phyloP scores from a whole-genome alignment of 2,888 invertebrate species.

The Pecten maximus region DNA sequence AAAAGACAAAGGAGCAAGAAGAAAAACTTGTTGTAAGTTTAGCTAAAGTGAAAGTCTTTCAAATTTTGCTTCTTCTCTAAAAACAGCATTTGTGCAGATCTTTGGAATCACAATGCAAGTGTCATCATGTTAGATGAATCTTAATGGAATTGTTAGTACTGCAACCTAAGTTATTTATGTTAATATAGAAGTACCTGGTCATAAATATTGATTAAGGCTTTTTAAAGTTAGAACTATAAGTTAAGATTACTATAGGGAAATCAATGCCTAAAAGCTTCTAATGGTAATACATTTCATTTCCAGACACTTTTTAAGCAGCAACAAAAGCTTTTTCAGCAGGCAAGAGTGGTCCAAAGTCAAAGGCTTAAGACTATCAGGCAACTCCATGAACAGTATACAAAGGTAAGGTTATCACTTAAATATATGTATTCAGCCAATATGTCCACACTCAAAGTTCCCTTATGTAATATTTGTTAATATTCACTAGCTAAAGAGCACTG shows the following conservation, averaged over 20 bases:
- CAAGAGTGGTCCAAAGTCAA: slow-evolving; percentile 78
- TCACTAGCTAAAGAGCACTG: no score
- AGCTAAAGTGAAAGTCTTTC: not conserved
- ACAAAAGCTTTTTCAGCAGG: slow-evolving; percentile 80
- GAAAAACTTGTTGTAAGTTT: slow-evolving; percentile 73
- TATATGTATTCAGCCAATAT: not conserved
- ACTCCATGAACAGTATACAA: slow-evolving; percentile 77
- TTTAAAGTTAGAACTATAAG: no score
- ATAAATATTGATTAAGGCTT: no score
- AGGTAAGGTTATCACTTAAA: slow-evolving; percentile 64
- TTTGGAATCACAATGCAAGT: not conserved
- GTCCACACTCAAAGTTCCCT: no score
- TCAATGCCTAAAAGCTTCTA: no score
- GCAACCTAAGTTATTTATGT: no score
- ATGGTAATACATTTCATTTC: slow-evolving; percentile 50
- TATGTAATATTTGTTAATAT: no score
- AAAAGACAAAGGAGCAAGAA: slow-evolving; percentile 79
- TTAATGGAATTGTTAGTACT: no score
- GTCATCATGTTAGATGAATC: not conserved
- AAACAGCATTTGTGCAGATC: not conserved
- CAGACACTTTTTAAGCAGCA: slow-evolving; percentile 79
- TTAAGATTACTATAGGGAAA: no score
- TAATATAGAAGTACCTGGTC: no score
- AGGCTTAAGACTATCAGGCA: slow-evolving; percentile 78
- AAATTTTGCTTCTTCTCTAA: not conserved